Base-by-base conservation (phyloP, 2,888 invertebrate genomes). In the Drepana falcataria region DNA sequence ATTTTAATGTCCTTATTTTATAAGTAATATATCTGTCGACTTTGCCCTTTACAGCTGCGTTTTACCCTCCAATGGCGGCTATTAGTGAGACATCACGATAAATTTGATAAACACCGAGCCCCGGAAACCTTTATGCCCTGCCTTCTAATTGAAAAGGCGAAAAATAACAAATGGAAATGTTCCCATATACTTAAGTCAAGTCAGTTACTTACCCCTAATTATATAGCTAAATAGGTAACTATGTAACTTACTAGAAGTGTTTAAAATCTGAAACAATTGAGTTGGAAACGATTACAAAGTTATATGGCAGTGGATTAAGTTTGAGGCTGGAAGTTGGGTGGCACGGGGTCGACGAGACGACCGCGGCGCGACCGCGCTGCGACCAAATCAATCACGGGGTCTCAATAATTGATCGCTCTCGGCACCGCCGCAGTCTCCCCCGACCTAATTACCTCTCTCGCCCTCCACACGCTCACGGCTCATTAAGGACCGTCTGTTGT, bases 401-500 rank as follows among this genome's bases (percentile, higher is more conserved):
- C 76, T 85, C 85, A 84, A 85, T 87, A 87, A 88, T 86, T 86
- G 87, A 87, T 87, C 81, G 78, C 75, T 73, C 74, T 71, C 71
- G 70, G 73, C 72, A 67, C 67, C 73, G 65, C 68, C 64, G 58
- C 65, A 69, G 70, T 68, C 79, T 80, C 81, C 81, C 83, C 77
- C 83, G 79, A 73, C 84, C 86, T 87, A 85, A 88, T 88, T 86
- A 86, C 86, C 81, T 80, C 84, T 80, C 81, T 80, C 83, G 75
- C 83, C 83, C 85, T 83, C 83, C 85, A 82, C 83, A 80, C 83
- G 81, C 83, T 82, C 84, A 87, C 85, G 87, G 83, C 87, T 88
- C 89, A 88, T 89, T 89, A 89, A 87, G 80, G 81, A 80, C 84
- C 85, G 86, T 87, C 89, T 87, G 89, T 84, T 88, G 89, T 89